Evolutionary conservation across 2,888 invertebrate genomes (phyloP).

Genomic region (Epinotia bilunana): DNA sequence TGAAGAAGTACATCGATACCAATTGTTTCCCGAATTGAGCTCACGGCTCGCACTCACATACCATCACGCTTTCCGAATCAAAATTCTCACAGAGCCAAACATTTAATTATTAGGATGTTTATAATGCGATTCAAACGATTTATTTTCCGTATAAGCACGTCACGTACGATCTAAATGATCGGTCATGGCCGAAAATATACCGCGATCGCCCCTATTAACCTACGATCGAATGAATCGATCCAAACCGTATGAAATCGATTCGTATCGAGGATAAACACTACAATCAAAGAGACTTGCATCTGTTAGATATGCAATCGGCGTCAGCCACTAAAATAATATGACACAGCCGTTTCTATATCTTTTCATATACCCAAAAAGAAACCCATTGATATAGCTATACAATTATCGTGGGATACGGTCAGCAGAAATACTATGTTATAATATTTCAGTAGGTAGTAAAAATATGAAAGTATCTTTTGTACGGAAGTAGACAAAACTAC

Average conservation of each 20-base stretch:
- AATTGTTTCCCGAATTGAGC: not conserved
- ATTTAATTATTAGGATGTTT: constrained; percentile 81
- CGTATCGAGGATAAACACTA: constrained; percentile 79
- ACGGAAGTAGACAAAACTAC: not conserved
- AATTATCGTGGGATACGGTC: constrained; percentile 67
- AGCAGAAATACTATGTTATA: constrained; percentile 54
- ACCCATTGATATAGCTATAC: constrained; percentile 70
- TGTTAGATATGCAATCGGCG: constrained; percentile 78
- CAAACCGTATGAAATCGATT: constrained; percentile 81
- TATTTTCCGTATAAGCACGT: constrained; percentile 79
- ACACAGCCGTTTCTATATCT: constrained; percentile 81
- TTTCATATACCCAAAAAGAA: constrained; percentile 72
- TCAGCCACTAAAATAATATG: constrained; percentile 84
- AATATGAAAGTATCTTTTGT: not conserved
- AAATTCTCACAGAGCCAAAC: constrained; percentile 80
- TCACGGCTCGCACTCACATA: constrained; percentile 58
- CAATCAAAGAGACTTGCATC: constrained; percentile 79
- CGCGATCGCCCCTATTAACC: constrained; percentile 79
- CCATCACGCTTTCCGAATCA: constrained; percentile 71
- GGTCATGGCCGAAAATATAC: constrained; percentile 78
- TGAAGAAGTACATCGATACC: constrained; percentile 6
- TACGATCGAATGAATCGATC: constrained; percentile 76
- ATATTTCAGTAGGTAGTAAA: not conserved
- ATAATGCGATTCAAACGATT: constrained; percentile 81
- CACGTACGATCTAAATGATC: constrained; percentile 81